Conservation (phyloP, 2,888 invertebrate genomes). For the Chalcis sispes region DNA sequence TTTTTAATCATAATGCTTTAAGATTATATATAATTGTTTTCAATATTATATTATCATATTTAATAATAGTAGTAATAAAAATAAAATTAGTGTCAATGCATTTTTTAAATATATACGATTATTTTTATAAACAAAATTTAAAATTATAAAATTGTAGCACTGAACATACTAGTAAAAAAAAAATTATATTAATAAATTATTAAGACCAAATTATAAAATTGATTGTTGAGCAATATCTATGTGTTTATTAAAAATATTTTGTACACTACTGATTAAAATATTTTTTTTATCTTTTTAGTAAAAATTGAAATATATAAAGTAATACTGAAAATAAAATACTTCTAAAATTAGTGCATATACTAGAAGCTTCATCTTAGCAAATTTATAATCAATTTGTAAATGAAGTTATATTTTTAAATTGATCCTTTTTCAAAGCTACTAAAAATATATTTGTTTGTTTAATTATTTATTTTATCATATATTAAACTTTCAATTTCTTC, state of each 20-base stretch:
- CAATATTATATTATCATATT: neutral
- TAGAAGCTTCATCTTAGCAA: conserved; percentile 14
- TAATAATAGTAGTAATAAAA: too few relatives aligned
- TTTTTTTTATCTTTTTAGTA: conserved; percentile 14
- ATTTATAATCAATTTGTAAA: conserved; percentile 11
- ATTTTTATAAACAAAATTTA: too few relatives aligned
- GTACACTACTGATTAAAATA: too few relatives aligned
- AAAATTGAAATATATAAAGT: conserved; percentile 29
- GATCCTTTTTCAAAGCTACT: conserved; percentile 17
- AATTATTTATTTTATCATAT: conserved; percentile 62
- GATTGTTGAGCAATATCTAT: neutral
- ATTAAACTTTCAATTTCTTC: conserved; percentile 63
- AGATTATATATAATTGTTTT: neutral
- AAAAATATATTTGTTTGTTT: conserved; percentile 20
- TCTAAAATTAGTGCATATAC: conserved; percentile 9
- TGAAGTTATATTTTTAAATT: conserved; percentile 10
- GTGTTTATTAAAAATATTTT: conserved; percentile 43
- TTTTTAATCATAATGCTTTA: neutral
- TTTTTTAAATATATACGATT: too few relatives aligned
- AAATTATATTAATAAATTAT: conserved; percentile 6
- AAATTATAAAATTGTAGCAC: too few relatives aligned
- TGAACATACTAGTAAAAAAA: neutral
- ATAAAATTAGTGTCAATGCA: too few relatives aligned
- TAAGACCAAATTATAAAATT: too few relatives aligned
- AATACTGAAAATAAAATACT: conserved; percentile 41